Conservation (phyloP, 1,140 invertebrate genomes). For the Pseudobourletiella spinata region DNA sequence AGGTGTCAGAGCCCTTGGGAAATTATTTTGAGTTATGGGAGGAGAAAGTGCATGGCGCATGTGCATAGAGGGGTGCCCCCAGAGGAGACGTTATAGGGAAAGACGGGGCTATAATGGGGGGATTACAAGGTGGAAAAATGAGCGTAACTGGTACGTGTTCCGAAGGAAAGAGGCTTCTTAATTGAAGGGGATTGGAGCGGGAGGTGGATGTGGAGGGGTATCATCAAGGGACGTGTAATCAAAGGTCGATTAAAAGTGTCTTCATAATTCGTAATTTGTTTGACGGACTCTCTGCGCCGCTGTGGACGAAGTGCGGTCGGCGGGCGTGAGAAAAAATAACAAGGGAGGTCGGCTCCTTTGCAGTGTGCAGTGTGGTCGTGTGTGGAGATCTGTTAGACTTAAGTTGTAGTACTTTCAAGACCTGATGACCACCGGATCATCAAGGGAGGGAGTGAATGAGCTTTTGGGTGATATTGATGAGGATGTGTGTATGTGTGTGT, state of each 20-base stretch:
- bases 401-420: too few species aligned
- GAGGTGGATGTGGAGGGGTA: background rate
- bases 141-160: too few species aligned
- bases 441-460: too few species aligned
- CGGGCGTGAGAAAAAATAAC: background rate
- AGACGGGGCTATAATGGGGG: background rate
- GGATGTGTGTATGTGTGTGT: too few species aligned
- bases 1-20: too few species aligned
- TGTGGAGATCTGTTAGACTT: too few species aligned
- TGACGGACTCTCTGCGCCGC: background rate
- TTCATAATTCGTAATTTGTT: constrained; percentile 27
- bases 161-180: too few species aligned
- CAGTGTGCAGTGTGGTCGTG: background rate
- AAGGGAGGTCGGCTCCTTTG: background rate
- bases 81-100: background rate
- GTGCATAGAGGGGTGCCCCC: background rate
- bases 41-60: background rate
- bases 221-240: background rate
- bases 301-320: background rate
- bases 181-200: too few species aligned
- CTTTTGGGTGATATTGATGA: constrained; percentile 8
- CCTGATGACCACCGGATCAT: too few species aligned
- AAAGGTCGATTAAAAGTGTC: constrained; percentile 23
- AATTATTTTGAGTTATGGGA: too few species aligned
- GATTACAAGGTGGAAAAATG: background rate